Evolutionary conservation across 2,888 invertebrate genomes (phyloP).

Genomic region (Formica aserva): DNA sequence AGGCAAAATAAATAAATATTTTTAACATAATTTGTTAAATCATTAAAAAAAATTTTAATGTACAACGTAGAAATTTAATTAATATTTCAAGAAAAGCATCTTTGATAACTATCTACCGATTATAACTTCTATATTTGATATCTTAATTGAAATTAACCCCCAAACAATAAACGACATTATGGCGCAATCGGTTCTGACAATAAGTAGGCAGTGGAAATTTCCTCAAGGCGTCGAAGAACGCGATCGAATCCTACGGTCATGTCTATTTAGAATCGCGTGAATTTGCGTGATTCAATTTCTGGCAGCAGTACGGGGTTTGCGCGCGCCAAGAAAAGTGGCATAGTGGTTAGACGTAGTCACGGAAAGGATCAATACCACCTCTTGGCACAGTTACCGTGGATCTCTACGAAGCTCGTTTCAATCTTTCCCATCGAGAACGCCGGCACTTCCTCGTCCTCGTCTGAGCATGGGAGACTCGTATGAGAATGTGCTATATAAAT

Average conservation of each 20-base stretch:
- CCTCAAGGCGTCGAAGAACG: slow-evolving; percentile 15
- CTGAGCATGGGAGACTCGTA: not conserved
- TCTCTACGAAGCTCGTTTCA: slow-evolving; percentile 4
- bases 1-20: not conserved
- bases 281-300: slow-evolving; percentile 54
- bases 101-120: not conserved
- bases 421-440: slow-evolving; percentile 1
- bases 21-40: slow-evolving; percentile 10
- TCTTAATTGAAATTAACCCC: not conserved
- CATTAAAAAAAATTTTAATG: not conserved
- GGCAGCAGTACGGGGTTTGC: slow-evolving; percentile 39
- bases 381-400: slow-evolving; percentile 52
- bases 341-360: not conserved
- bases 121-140: not conserved
- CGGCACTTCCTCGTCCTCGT: slow-evolving; percentile 7
- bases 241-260: slow-evolving; percentile 19
- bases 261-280: slow-evolving; percentile 45
- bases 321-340: slow-evolving; percentile 39
- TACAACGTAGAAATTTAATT: not conserved
- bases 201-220: slow-evolving; percentile 25
- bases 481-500: slow-evolving; percentile 37
- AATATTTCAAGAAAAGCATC: not conserved
- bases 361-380: slow-evolving; percentile 57
- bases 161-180: not conserved
- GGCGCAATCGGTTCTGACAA: not conserved